Evolutionary conservation across 2,113 vertebrate species (phyloP).

Genomic region (Macrotis lagotis): DNA sequence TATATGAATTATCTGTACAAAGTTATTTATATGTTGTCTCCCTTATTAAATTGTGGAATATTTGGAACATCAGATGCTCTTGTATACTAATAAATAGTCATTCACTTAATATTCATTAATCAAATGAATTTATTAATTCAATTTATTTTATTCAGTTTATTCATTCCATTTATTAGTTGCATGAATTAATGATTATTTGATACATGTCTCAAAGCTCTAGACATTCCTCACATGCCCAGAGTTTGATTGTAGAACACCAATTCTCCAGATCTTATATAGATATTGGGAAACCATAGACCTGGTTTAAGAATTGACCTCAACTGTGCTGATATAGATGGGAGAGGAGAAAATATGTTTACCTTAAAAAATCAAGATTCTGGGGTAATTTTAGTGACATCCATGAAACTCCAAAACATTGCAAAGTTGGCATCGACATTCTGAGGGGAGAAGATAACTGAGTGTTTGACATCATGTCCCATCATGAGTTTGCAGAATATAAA

Average conservation of each 20-base stretch:
- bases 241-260: neutral
- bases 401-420: neutral
- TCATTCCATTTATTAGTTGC: neutral
- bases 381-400: conserved; percentile 1
- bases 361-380: neutral
- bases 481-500: neutral
- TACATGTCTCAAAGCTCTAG: neutral
- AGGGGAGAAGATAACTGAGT: neutral
- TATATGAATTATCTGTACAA: no score
- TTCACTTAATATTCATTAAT: neutral
- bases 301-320: neutral
- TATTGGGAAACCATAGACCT: neutral
- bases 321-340: neutral
- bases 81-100: neutral
- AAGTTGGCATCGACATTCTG: neutral
- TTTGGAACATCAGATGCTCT: neutral
- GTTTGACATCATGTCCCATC: neutral
- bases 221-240: neutral
- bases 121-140: neutral
- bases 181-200: neutral
- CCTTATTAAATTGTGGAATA: neutral
- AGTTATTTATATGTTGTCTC: neutral
- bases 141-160: no score
- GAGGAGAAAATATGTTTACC: neutral
- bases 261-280: neutral